phyloP scores from a whole-genome alignment of 35 echinoderm and acorn worm genomes.

The Anneissia japonica region DNA sequence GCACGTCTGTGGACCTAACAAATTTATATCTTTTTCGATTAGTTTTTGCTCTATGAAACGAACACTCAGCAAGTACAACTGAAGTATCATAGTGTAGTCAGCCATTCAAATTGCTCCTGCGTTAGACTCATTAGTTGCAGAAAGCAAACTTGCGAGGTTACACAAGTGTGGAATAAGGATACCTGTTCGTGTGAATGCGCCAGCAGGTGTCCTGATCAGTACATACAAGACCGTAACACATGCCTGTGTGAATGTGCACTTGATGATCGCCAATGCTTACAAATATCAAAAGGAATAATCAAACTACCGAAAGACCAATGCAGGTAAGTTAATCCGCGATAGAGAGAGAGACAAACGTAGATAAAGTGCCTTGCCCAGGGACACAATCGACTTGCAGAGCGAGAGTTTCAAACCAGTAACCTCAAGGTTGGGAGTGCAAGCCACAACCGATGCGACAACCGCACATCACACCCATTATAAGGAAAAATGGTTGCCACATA shows the following conservation, averaged over 20 bases:
- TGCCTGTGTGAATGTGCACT: not conserved
- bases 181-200: not conserved
- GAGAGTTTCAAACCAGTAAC: too few species aligned
- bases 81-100: not conserved
- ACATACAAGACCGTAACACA: not conserved
- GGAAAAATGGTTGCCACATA: too few species aligned
- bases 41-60: too few species aligned
- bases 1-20: too few species aligned
- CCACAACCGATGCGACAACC: too few species aligned
- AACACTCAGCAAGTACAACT: too few species aligned
- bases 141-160: not conserved
- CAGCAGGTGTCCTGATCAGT: not conserved
- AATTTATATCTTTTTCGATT: too few species aligned
- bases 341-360: too few species aligned
- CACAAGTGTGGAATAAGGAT: not conserved
- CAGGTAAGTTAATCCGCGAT: not conserved
- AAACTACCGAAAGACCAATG: not conserved
- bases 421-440: too few species aligned
- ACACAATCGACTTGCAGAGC: too few species aligned
- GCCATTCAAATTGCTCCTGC: not conserved
- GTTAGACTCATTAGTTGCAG: not conserved
- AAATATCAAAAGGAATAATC: not conserved
- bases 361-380: too few species aligned
- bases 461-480: too few species aligned
- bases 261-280: not conserved